Evolutionary conservation across 2,888 invertebrate species (phyloP).

Genomic region (Agrochola litura): DNA sequence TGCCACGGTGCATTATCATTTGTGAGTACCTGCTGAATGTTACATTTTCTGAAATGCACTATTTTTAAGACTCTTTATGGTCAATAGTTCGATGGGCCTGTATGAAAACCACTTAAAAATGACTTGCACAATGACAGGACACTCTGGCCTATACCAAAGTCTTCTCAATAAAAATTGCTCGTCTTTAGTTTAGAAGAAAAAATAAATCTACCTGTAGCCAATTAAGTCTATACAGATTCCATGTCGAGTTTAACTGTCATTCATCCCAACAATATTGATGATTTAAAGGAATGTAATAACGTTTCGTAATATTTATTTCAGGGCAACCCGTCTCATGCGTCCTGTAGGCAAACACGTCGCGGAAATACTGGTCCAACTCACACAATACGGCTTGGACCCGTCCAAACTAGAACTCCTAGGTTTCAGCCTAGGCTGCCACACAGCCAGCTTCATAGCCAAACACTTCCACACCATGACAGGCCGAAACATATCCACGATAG

Average conservation of each 20-base stretch:
- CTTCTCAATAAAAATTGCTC: background rate
- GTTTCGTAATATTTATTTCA: constrained; percentile 16
- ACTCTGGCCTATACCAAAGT: background rate
- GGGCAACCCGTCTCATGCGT: constrained; percentile 85
- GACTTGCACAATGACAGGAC: background rate
- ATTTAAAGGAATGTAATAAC: background rate
- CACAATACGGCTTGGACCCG: constrained; percentile 80
- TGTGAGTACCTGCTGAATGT: constrained; percentile 68
- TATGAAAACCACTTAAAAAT: no score
- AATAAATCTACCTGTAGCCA: no score
- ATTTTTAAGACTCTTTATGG: no score
- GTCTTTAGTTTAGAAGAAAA: no score
- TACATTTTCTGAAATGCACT: no score
- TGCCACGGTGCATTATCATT: constrained; percentile 84
- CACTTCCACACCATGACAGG: constrained; percentile 82
- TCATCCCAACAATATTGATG: no score
- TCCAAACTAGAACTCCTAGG: constrained; percentile 82
- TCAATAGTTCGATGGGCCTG: no score
- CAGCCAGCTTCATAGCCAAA: constrained; percentile 82
- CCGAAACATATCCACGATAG: constrained; percentile 82
- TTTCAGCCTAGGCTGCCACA: constrained; percentile 86
- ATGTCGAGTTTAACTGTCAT: no score
- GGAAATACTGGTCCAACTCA: constrained; percentile 80
- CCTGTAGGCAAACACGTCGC: constrained; percentile 87
- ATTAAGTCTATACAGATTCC: no score